Evolutionary conservation across 1,140 invertebrate species (phyloP), one percentile per base, ranked within the genome.

Genomic region (Pseudoatta argentina): DNA sequence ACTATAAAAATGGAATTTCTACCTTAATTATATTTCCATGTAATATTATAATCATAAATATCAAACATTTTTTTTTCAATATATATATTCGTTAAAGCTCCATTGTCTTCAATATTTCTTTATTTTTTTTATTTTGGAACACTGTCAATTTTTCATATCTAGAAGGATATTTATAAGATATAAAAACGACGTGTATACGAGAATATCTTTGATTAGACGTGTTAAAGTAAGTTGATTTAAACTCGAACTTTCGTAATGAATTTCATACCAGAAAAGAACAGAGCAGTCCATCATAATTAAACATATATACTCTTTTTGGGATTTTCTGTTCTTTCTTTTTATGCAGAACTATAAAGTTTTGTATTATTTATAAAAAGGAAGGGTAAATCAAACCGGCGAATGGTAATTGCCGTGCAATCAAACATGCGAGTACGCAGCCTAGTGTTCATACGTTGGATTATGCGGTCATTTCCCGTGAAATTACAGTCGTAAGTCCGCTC

Each of bases 391-490:
- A 69, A 69, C 27, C 12, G 27, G 10, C 61, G 61, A 24, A n/a
- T 10, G 18, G 44, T 78, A 78, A 78, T 78, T 78, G 76, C 24
- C 24, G 59, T 51, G 24, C 76, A 67, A 78, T 78, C 44, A 12
- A 78, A 64, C 57, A 64, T 61, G 24, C 39, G 44, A 78, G 44
- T 34, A 34, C 30, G 30, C 30, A 34, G 5, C 5, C 30, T 34
- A 34, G 30, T 63, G 18, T 24, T 66, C 44, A 61, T 51, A n/a
- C 21, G 44, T 66, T 61, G 16, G 61, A 66, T 78, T 78, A 78
- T 67, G 61, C 61, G 76, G 76, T 78, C 76, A 67, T 44, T 78
- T 78, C 24, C 76, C 44, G 76, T 78, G 61, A 78, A 78, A 78
- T 78, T 78, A 78, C 27, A 55, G 55, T 34, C 34, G 34, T 27